Conservation (phyloP, 2,113 vertebrate species). For the Psephotus haematonotus region DNA sequence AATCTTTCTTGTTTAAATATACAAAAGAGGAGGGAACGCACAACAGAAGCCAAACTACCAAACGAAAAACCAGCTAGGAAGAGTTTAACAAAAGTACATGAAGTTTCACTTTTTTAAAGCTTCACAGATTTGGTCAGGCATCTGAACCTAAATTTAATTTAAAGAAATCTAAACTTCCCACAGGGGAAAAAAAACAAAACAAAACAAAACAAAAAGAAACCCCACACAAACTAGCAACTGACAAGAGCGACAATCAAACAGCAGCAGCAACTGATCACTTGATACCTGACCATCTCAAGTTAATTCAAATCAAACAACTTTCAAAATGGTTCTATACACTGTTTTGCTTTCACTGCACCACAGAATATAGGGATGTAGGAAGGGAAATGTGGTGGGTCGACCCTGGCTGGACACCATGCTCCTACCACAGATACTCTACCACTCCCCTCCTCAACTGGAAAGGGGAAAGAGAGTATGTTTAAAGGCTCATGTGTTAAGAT, state of each 20-base stretch:
- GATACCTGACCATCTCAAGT: background rate
- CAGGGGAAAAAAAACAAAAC: background rate
- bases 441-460: background rate
- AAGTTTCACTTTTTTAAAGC: background rate
- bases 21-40: background rate
- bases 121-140: background rate
- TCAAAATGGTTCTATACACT: background rate
- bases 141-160: background rate
- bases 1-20: background rate
- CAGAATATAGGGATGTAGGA: background rate
- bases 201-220: background rate
- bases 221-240: background rate
- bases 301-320: background rate
- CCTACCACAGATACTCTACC: background rate
- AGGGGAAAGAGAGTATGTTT: background rate
- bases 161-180: background rate
- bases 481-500: background rate
- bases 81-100: background rate
- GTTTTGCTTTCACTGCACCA: background rate
- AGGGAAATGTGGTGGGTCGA: background rate
- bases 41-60: background rate
- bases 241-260: background rate
- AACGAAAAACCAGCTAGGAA: background rate
- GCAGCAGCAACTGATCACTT: background rate
- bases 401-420: background rate